Base-by-base conservation (phyloP, 2,113 vertebrate genomes). In the Brachionichthys hirsutus region DNA sequence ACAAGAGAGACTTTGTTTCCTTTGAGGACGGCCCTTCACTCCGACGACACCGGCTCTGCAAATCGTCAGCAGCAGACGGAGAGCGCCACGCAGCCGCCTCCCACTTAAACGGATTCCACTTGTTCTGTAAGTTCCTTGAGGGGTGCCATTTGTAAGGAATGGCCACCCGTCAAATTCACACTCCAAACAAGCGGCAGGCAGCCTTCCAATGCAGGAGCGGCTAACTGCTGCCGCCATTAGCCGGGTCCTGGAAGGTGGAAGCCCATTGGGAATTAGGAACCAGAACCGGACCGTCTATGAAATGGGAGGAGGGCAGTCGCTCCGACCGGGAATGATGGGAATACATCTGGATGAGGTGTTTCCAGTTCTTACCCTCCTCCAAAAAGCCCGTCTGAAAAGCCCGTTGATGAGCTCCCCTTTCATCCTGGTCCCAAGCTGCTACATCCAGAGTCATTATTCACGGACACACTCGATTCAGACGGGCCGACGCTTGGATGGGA, bases 351-450 rank as follows among this genome's bases (percentile, higher is more conserved):
- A n/a, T n/a, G 12, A 10, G 9, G 9, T 10, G 12, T 40, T 10
- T 40, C 12, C 3, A 30, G 24, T 30, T 30, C 24, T 30, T 30
- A 8, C 4, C 24, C 24, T 8, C 24, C 19, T 14, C 17, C 59
- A 3, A 4, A 58, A 54, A 70, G 52, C 46, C 55, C 24, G 24
- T 30, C 2, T 30, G 24, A 30, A 30, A 42, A 62, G 54, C 70
- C 68, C 70, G 72, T 70, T 73, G 80, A 83, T 78, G 65, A 71
- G 78, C 16, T 66, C 38, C 40, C 54, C 51, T 73, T 66, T 68
- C 59, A 60, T 17, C n/a, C 49, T 43, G 67, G 69, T 15, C 42
- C 22, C 36, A 42, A 59, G 69, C 69, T 47, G 43, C 67, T n/a
- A n/a, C 46, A 49, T 42, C 16, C 34, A 75, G 54, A 59, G 35